These are phyloP conservation scores for Cricetomys ansorgei DNA, from an alignment of 2,113 vertebrate species.

Conservation along the genomic window DNA sequence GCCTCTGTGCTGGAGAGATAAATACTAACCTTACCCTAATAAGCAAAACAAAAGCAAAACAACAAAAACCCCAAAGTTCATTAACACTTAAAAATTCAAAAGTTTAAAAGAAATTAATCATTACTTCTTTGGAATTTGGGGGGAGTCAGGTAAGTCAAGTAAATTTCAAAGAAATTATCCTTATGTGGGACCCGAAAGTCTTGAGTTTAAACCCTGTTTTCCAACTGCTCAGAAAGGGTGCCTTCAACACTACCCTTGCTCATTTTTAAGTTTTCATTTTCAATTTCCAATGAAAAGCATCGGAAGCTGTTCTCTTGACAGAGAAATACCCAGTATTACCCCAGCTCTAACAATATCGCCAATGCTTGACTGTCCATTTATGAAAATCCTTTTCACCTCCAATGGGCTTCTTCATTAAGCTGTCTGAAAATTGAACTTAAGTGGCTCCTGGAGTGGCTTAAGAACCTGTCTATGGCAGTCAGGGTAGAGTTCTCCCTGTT, in stretches of 20 bases:
- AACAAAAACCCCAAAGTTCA: background rate
- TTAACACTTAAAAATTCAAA: background rate
- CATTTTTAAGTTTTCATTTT: slow-evolving; percentile 39
- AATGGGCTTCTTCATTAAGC: background rate
- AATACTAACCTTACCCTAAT: background rate
- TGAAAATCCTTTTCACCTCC: background rate
- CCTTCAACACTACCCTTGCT: background rate
- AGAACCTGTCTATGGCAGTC: background rate
- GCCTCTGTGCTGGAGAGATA: background rate
- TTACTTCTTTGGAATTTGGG: background rate
- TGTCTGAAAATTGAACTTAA: slow-evolving; percentile 32
- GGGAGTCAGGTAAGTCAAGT: background rate
- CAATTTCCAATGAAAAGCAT: background rate
- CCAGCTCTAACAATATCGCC: background rate
- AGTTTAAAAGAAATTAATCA: background rate
- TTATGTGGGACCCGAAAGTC: background rate
- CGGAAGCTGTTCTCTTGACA: background rate
- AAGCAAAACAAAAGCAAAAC: background rate
- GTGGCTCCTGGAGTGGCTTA: background rate
- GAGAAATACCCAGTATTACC: background rate
- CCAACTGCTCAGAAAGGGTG: background rate
- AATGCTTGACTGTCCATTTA: background rate
- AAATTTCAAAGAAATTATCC: slow-evolving; percentile 24
- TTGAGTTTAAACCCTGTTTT: slow-evolving; percentile 28
- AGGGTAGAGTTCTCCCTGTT: background rate